These are phyloP conservation scores for Hemicordylus capensis DNA, from an alignment of 2,113 vertebrate species.

Conservation along the genomic window DNA sequence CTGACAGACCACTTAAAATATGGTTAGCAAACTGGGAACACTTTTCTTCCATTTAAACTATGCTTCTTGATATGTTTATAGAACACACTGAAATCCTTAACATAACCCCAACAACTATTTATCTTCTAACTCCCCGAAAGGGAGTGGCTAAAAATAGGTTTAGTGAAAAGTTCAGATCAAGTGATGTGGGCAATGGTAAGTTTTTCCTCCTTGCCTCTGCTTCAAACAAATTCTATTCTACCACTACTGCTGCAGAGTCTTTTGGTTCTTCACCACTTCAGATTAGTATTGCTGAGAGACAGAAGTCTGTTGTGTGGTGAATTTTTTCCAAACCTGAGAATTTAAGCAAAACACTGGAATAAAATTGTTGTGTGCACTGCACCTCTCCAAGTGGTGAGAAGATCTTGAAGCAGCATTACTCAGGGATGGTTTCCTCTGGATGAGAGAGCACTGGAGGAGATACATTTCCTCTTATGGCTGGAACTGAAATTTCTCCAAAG, in stretches of 20 bases:
- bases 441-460: too few species aligned
- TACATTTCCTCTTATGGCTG: too few species aligned
- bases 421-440: too few species aligned
- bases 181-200: background rate
- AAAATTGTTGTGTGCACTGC: background rate
- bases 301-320: background rate
- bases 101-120: conserved; percentile 14
- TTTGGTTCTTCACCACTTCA: conserved; percentile 13
- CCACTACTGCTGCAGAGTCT: background rate
- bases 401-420: too few species aligned
- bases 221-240: background rate
- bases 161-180: background rate
- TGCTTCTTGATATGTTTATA: background rate
- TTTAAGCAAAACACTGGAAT: conserved; percentile 8
- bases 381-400: too few species aligned
- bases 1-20: background rate
- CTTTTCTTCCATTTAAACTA: conserved; percentile 9
- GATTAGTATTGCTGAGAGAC: conserved; percentile 10
- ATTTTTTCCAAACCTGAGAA: conserved; percentile 17
- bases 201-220: background rate
- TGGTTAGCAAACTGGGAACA: conserved; percentile 6
- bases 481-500: too few species aligned
- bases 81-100: conserved; percentile 1
- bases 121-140: background rate
- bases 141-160: conserved; percentile 26